A percentile compares a stretch with the other conserved stretches of the same genome.
phyloP scores from a whole-genome alignment of 2,797 vertebrate genomes.

The Tiaroga cobitis region DNA sequence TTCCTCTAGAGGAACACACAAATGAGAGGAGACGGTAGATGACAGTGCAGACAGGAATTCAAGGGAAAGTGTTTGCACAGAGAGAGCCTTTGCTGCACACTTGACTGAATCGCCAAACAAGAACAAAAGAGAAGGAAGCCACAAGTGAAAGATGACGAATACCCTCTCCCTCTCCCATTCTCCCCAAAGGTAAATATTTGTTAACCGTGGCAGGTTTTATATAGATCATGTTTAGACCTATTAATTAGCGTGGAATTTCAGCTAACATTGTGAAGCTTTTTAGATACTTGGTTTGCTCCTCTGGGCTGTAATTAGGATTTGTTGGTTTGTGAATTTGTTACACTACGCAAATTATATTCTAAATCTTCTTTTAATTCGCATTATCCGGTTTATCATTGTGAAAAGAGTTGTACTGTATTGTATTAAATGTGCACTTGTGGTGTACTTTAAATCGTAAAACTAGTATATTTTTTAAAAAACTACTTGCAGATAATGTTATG shows the following conservation, averaged over 20 bases:
- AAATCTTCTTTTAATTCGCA: not conserved
- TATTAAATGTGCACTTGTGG: too few relatives aligned
- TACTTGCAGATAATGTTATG: too few relatives aligned
- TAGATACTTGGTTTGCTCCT: not conserved
- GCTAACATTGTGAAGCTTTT: not conserved
- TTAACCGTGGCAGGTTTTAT: conserved; percentile 20
- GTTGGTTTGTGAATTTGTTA: not conserved
- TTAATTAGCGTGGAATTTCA: conserved; percentile 19
- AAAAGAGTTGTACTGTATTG: too few relatives aligned
- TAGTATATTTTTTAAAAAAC: too few relatives aligned
- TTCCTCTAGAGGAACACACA: conserved; percentile 55
- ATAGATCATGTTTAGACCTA: conserved; percentile 25
- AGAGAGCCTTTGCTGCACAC: conserved; percentile 43
- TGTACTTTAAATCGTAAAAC: too few relatives aligned
- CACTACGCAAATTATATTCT: not conserved
- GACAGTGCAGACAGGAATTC: conserved; percentile 46
- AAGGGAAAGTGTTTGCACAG: conserved; percentile 48
- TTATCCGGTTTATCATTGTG: not conserved
- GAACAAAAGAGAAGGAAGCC: conserved; percentile 25
- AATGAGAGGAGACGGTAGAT: conserved; percentile 51
- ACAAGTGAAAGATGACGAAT: conserved; percentile 37
- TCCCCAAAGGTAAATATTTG: conserved; percentile 40
- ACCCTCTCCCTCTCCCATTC: not conserved
- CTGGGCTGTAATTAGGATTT: not conserved
- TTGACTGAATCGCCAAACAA: conserved; percentile 51